Base-by-base conservation (phyloP, 2,113 vertebrate species). In the Butastur rufipennis region DNA sequence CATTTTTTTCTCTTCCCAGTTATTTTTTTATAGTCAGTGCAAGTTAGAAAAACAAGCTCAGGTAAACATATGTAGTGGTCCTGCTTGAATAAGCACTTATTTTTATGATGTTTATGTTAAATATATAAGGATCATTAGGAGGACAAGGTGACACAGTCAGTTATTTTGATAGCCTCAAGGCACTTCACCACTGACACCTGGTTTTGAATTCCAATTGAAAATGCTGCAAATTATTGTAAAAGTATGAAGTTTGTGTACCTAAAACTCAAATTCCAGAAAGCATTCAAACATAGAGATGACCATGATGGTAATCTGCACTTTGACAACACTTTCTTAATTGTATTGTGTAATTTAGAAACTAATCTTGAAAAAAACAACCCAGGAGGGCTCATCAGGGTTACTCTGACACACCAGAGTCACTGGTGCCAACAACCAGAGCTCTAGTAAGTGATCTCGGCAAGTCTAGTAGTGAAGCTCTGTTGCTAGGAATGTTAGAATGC, bases 61-160 rank as follows among this genome's bases (percentile, higher is more conserved):
- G 91, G 92, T 97, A 98, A 97, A 97, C 97, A 97, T 97, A 98
- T 97, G 98, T 97, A 96, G 89, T 82, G 63, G 96, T 98, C 96
- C 95, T 98, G 97, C 97, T 98, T 97, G 97, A 97, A 96, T 97
- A 97, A 98, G 95, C 97, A 97, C 92, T 96, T 95, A 95, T 88
- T 97, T 97, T 98, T 95, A 97, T 98, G 96, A 75, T 97, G 97
- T 97, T 96, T 97, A 93, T 96, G 91, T 97, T 98, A 95, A 97
- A 97, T 97, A 97, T 92, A 91, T 96, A 94, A 97, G 96, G 97
- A 98, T 98, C 97, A 96, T 97, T 98, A 98, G 96, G 95, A 97
- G 96, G 97, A 97, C 97, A 98, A 98, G 97, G 97, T 98, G 97
- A 98, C 97, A 97, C 86, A 96, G 92, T 81, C 94, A 92, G 86